Percentiles rank a stretch among this genome's conserved stretches.
Conservation (phyloP, 2,113 vertebrate genomes). For the Columba janthina region DNA sequence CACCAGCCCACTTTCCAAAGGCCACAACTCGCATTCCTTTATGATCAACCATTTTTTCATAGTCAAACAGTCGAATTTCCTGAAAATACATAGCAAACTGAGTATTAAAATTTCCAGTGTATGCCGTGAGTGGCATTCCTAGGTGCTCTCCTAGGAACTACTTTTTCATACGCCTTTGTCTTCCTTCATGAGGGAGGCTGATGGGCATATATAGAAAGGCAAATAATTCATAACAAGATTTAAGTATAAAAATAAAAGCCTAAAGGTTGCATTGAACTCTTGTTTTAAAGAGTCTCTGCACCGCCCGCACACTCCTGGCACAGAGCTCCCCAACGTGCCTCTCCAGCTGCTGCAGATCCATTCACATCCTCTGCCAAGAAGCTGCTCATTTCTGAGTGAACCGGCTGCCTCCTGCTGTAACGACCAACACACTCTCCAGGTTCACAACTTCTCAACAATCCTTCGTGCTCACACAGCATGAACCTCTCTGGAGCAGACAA, state of each 20-base stretch:
- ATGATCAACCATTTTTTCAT: constrained; percentile 98
- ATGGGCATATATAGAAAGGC: background rate
- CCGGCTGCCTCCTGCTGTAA: background rate
- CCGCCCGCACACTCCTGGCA: background rate
- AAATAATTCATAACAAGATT: background rate
- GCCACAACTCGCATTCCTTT: constrained; percentile 93
- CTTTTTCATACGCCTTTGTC: background rate
- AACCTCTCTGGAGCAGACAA: background rate
- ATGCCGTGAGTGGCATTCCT: background rate
- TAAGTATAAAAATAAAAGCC: background rate
- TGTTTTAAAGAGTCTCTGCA: background rate
- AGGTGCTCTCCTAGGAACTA: background rate
- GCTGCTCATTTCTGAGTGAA: background rate
- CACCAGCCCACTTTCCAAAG: constrained; percentile 97
- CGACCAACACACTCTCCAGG: rapidly evolving
- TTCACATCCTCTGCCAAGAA: background rate
- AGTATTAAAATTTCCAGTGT: constrained; percentile 24
- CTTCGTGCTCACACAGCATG: rapidly evolving
- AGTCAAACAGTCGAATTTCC: constrained; percentile 97
- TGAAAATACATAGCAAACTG: constrained; percentile 69
- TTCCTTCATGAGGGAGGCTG: background rate
- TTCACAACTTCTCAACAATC: background rate
- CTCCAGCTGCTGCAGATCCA: background rate
- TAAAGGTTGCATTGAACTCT: background rate
- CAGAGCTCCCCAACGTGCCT: background rate